Evolutionary conservation across 2,888 invertebrate species (phyloP), one percentile per base, ranked within the genome.

Genomic region (Desoria tigrina): DNA sequence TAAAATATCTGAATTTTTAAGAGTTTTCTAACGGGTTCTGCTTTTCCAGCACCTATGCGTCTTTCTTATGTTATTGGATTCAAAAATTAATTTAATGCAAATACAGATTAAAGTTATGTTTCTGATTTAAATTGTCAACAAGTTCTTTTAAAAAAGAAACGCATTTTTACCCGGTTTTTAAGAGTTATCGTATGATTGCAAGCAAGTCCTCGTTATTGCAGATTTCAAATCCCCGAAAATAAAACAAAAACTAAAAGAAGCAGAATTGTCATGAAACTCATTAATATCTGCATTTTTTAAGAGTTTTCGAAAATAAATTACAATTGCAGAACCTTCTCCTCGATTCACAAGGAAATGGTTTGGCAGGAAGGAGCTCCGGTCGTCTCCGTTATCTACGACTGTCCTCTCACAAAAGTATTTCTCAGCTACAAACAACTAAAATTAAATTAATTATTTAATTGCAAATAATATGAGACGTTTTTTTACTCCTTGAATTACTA

Each of bases 351-450:
- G 50, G 84, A 85, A 70, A 79, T 88, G 27, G 81, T 89, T 37
- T 84, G 89, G 79, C 90, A 90, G 78, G 85, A 86, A 1, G 82
- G 82, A 58, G 89, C 90, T 0, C 89, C 89, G 0, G 87, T 89
- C 3, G 81, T 83, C 64, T 85, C 86, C 61, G 81, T 90, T 37
- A 79, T 87, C 2, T 88, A 87, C 77, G 83, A 85, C 73, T 84
- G 87, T 1, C 86, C 87, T 0, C 83, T 85, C 74, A 83, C 85
- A 9, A 83, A 82, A 77, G 86, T 87, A 78, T 75, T 78, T 11
- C 18, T 6, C 32, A 4, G 28, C 23, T 49, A 49, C 49, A 59
- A 7, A 49, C 24, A 2, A 9, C 24, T 21, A 9, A 14, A 49
- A 14, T 27, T 27, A 18, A 27, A 32, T 11, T 32, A 11, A 4